phyloP scores from a whole-genome alignment of 2,888 invertebrate species.

The Caenorhabditis sp. region DNA sequence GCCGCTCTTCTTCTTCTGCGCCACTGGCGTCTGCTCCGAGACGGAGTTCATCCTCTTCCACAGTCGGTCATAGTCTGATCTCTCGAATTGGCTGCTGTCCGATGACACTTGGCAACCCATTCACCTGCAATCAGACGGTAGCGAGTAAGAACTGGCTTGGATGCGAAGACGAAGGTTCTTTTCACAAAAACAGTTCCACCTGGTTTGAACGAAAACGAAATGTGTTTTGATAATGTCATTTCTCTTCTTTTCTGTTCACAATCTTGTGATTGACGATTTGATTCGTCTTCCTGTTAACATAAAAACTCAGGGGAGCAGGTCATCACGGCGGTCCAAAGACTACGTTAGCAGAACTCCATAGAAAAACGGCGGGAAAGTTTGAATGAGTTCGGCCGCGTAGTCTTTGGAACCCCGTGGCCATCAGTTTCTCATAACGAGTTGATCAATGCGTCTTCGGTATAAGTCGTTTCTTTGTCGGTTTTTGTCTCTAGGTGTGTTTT shows the following conservation, averaged over 20 bases:
- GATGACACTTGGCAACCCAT: conserved; percentile 59
- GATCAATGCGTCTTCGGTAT: conserved; percentile 21
- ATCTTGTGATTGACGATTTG: too few species aligned
- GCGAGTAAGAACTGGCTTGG: conserved; percentile 17
- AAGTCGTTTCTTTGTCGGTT: conserved; percentile 41
- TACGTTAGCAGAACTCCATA: too few species aligned
- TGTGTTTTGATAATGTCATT: too few species aligned
- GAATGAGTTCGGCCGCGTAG: too few species aligned
- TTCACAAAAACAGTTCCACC: too few species aligned
- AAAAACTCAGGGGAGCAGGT: too few species aligned
- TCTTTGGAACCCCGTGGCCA: background rate
- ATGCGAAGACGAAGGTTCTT: too few species aligned
- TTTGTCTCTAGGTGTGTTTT: conserved; percentile 48
- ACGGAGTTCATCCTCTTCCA: conserved; percentile 46
- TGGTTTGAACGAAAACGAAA: too few species aligned
- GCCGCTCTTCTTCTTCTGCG: background rate
- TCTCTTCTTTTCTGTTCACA: too few species aligned
- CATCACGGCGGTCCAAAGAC: too few species aligned
- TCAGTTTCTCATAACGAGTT: conserved; percentile 21
- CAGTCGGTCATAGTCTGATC: conserved; percentile 40
- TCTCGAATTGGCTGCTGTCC: conserved; percentile 50
- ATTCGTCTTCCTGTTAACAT: too few species aligned
- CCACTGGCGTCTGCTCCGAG: background rate
- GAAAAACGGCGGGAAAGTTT: too few species aligned
- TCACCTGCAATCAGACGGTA: conserved; percentile 22